phyloP scores from a whole-genome alignment of 1,140 invertebrate species.

The Drosophila suzukii region DNA sequence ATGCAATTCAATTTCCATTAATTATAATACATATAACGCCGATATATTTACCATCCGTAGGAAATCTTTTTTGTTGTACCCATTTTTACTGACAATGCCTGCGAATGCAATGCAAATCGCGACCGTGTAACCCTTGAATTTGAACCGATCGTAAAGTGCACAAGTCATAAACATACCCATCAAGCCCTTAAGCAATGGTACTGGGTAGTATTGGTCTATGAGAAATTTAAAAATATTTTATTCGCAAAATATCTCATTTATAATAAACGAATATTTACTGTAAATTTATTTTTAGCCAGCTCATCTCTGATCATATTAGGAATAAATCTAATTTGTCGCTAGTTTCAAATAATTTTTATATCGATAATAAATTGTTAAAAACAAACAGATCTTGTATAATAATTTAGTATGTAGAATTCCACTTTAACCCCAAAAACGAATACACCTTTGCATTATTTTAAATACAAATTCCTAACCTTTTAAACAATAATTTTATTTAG shows the following conservation, averaged over 20 bases:
- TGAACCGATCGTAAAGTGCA: slow-evolving; percentile 35
- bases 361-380: too few species aligned
- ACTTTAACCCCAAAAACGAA: too few species aligned
- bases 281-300: too few species aligned
- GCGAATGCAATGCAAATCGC: slow-evolving; percentile 21
- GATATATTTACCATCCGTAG: slow-evolving; percentile 6
- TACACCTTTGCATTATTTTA: too few species aligned
- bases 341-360: too few species aligned
- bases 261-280: too few species aligned
- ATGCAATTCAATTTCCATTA: slow-evolving; percentile 42
- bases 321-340: too few species aligned
- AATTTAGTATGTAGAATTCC: too few species aligned
- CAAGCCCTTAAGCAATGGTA: neutral
- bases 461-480: neutral
- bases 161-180: neutral
- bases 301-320: too few species aligned
- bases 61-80: slow-evolving; percentile 2
- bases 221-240: neutral
- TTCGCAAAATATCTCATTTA: neutral
- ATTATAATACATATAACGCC: slow-evolving; percentile 18
- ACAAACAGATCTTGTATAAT: too few species aligned
- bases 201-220: neutral
- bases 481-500: neutral
- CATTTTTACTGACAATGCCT: slow-evolving; percentile 3
- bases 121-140: slow-evolving; percentile 36